A percentile compares a stretch with the other conserved stretches of the same genome.
Conservation (phyloP, 2,888 invertebrate species). For the Scaptomyza flava region DNA sequence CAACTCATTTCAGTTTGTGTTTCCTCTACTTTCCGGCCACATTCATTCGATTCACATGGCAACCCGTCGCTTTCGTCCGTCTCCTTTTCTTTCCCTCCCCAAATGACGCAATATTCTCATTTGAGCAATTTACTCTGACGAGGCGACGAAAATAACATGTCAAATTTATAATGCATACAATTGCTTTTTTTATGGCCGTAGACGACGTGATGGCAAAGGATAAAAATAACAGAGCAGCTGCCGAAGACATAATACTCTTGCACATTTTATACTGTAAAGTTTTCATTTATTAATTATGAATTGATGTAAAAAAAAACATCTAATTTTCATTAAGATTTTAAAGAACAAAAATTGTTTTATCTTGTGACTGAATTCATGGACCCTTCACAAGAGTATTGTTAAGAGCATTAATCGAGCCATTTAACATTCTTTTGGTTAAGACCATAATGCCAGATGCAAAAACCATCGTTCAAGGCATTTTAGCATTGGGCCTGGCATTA, state of each 20-base stretch:
- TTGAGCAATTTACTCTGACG: constrained; percentile 59
- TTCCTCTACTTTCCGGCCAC: constrained; percentile 14
- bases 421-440: constrained; percentile 30
- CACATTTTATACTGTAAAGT: not conserved
- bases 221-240: constrained; percentile 10
- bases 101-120: constrained; percentile 55
- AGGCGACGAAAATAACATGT: constrained; percentile 77
- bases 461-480: constrained; percentile 7
- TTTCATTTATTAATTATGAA: not conserved
- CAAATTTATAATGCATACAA: constrained; percentile 77
- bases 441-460: constrained; percentile 45
- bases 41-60: constrained; percentile 58
- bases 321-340: too few relatives aligned
- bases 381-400: not conserved
- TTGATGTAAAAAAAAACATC: too few relatives aligned
- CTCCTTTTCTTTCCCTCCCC: not conserved
- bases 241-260: constrained; percentile 10
- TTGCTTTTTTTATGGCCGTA: constrained; percentile 58
- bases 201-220: constrained; percentile 40
- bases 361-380: not conserved
- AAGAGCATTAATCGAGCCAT: not conserved
- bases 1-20: constrained; percentile 28
- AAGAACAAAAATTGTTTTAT: too few relatives aligned
- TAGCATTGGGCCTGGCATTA: constrained; percentile 16
- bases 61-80: constrained; percentile 23